Conservation (phyloP, 2,113 vertebrate species). For the Mormoops blainvillei region DNA sequence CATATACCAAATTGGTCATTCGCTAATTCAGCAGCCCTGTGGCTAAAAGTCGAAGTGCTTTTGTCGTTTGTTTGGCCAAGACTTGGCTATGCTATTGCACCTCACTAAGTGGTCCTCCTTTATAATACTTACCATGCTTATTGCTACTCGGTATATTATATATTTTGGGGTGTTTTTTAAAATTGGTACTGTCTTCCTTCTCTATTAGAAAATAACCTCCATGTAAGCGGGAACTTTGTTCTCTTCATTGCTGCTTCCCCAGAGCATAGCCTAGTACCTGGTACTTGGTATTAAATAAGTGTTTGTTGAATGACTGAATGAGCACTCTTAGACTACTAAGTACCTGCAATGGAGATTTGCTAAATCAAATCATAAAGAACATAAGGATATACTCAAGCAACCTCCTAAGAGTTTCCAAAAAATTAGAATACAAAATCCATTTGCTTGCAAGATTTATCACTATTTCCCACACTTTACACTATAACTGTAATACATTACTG, state of each 20-base stretch:
- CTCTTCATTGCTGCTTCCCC: not conserved
- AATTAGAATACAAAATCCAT: not conserved
- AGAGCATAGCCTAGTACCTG: not conserved
- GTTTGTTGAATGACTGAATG: not conserved
- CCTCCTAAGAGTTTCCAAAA: not conserved
- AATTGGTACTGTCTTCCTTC: not conserved
- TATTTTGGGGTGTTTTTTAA: not conserved
- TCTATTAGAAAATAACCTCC: not conserved
- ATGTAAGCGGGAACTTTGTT: not conserved
- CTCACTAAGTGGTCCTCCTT: not conserved
- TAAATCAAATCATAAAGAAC: not conserved
- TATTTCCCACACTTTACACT: not conserved
- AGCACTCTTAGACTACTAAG: not conserved
- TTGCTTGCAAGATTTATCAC: not conserved
- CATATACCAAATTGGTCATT: not conserved
- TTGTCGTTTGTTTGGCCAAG: not conserved
- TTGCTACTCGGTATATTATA: not conserved
- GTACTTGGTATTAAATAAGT: not conserved
- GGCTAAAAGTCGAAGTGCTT: not conserved
- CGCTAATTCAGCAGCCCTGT: not conserved
- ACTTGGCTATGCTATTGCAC: not conserved
- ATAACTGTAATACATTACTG: not conserved
- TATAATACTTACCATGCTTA: not conserved
- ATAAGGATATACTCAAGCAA: not conserved
- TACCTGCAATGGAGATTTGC: not conserved